Evolutionary conservation across 30 jellyfish, hydroid and myxozoan genomes (phyloP).

Genomic region (Cassiopea andromeda): DNA sequence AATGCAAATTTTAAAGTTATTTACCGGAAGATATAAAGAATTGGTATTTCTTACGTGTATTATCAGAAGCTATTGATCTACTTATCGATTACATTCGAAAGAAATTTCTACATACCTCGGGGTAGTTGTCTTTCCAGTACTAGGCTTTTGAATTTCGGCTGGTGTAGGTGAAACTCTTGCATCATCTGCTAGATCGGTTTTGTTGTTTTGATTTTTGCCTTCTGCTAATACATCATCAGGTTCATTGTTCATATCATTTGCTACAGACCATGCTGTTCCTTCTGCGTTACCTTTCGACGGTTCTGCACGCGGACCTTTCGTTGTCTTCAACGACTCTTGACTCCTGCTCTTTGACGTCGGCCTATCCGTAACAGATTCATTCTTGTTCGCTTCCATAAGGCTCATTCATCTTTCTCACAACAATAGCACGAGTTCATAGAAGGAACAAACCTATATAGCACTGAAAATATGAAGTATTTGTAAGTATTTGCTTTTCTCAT

Average conservation of each 20-base stretch:
- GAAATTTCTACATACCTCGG: not conserved
- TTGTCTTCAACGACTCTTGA: constrained; percentile 10
- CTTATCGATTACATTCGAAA: not conserved
- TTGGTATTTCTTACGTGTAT: not conserved
- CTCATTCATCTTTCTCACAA: constrained; percentile 7
- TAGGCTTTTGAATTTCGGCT: not conserved
- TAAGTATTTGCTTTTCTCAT: not conserved
- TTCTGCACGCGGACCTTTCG: not conserved
- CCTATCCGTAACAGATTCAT: constrained; percentile 10
- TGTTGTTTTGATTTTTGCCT: not conserved
- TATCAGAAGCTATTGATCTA: not conserved
- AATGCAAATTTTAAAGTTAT: not conserved
- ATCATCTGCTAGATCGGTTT: not conserved
- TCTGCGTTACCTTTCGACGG: not conserved
- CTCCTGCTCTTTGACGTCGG: constrained; percentile 8
- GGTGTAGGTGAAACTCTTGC: not conserved
- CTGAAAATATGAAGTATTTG: not conserved
- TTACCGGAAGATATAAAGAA: not conserved
- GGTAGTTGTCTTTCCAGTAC: not conserved
- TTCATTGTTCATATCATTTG: not conserved
- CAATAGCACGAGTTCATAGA: not conserved
- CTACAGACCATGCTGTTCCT: not conserved
- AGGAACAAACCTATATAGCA: not conserved
- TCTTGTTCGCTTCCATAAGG: constrained; percentile 29
- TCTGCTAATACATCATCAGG: not conserved